Conservation (phyloP, 2,888 invertebrate genomes). For the Laothoe populi region DNA sequence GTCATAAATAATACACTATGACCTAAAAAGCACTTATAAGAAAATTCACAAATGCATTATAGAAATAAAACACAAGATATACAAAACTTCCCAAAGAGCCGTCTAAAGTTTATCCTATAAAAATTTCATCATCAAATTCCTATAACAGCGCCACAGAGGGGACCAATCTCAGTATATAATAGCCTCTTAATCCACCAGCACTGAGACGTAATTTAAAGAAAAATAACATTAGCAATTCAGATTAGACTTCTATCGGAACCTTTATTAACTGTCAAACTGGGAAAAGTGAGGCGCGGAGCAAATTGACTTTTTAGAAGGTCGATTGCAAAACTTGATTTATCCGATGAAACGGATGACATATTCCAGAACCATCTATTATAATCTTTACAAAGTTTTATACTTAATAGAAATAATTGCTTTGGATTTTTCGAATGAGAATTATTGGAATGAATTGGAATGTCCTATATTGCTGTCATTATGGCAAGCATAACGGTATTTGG, state of each 20-base stretch:
- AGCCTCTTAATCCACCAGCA: conserved; percentile 66
- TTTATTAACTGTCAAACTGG: conserved; percentile 81
- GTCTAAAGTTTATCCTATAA: neutral
- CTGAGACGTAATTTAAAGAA: conserved; percentile 80
- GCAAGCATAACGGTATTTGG: too few relatives aligned
- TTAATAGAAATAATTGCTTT: conserved; percentile 14
- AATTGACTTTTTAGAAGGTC: conserved; percentile 71
- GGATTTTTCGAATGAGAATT: neutral
- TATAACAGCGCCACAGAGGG: conserved; percentile 49
- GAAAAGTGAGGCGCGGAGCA: conserved; percentile 58
- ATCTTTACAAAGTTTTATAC: conserved; percentile 13
- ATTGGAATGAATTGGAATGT: conserved; percentile 6
- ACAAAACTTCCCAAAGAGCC: neutral
- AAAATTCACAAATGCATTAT: too few relatives aligned
- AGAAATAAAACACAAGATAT: too few relatives aligned
- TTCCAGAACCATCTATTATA: conserved; percentile 35
- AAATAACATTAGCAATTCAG: conserved; percentile 84
- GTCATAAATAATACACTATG: too few relatives aligned
- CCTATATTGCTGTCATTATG: neutral
- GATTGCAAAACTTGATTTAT: conserved; percentile 61
- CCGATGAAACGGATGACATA: conserved; percentile 55
- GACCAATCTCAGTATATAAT: conserved; percentile 76
- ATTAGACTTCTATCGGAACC: conserved; percentile 69
- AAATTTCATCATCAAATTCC: conserved; percentile 2
- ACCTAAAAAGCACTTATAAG: too few relatives aligned